Evolutionary conservation across 2,113 vertebrate genomes (phyloP).

Genomic region (Bufo bufo): DNA sequence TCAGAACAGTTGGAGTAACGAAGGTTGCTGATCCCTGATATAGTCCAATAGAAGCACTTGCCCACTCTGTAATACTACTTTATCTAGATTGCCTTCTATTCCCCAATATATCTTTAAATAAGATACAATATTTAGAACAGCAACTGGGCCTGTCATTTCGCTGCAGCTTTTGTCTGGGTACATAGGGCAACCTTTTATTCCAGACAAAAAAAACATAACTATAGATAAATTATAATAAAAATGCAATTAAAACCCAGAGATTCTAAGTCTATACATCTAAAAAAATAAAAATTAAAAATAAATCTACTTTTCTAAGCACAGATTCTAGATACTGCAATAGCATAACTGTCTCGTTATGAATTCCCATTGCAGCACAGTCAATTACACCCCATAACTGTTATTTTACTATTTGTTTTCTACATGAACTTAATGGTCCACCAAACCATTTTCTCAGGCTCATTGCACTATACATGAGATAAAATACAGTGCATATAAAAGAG

Average conservation of each 20-base stretch:
- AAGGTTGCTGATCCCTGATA: no score
- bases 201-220: neutral
- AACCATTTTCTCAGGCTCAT: conserved; percentile 50
- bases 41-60: no score
- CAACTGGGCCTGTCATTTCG: neutral
- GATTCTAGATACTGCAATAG: conserved; percentile 8
- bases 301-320: neutral
- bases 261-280: neutral
- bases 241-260: neutral
- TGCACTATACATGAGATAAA: conserved; percentile 49
- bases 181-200: neutral
- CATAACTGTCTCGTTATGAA: conserved; percentile 43
- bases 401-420: conserved; percentile 51
- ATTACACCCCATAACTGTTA: conserved; percentile 54
- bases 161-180: neutral
- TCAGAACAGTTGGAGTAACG: no score
- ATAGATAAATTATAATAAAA: neutral
- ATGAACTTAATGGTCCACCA: conserved; percentile 52
- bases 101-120: neutral
- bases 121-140: neutral
- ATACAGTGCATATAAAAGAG: conserved; percentile 5
- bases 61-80: no score
- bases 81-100: neutral
- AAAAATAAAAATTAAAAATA: neutral
- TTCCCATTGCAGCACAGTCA: conserved; percentile 36